phyloP scores from a whole-genome alignment of 2,888 invertebrate species.

The Plebejus anna region DNA sequence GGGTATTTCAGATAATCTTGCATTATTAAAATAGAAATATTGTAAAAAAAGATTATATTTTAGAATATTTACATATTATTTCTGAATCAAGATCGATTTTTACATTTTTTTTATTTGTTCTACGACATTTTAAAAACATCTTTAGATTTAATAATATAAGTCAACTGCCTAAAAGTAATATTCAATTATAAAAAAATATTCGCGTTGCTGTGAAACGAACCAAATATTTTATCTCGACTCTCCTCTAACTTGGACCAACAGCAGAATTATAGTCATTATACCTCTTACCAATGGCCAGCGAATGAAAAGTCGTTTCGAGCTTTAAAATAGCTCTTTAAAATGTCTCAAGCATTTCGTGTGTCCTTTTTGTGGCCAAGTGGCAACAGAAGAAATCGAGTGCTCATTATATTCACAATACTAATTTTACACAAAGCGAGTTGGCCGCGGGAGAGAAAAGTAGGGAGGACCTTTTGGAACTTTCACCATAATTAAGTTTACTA shows the following conservation, averaged over 20 bases:
- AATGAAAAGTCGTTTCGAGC: constrained; percentile 68
- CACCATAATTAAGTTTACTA: constrained; percentile 21
- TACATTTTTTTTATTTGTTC: too few relatives aligned
- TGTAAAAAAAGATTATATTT: too few relatives aligned
- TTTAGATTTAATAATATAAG: too few relatives aligned
- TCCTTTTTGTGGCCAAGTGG: constrained; percentile 39
- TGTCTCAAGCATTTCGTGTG: constrained; percentile 47
- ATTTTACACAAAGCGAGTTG: constrained; percentile 24
- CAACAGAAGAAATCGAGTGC: constrained; percentile 36
- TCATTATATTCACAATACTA: constrained; percentile 29
- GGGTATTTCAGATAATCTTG: too few relatives aligned
- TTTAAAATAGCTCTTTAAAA: constrained; percentile 62
- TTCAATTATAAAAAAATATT: too few relatives aligned
- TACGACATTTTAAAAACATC: too few relatives aligned
- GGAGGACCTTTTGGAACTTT: constrained; percentile 9
- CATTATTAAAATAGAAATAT: too few relatives aligned
- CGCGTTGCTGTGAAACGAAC: too few relatives aligned
- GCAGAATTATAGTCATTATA: constrained; percentile 65
- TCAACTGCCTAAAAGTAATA: too few relatives aligned
- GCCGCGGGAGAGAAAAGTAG: not conserved
- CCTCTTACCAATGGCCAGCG: constrained; percentile 66
- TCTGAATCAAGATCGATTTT: too few relatives aligned
- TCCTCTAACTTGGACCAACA: constrained; percentile 48
- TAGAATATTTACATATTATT: too few relatives aligned
- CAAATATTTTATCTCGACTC: not conserved